Evolutionary conservation across 2,888 invertebrate species (phyloP).

Genomic region (Idaea straminata): DNA sequence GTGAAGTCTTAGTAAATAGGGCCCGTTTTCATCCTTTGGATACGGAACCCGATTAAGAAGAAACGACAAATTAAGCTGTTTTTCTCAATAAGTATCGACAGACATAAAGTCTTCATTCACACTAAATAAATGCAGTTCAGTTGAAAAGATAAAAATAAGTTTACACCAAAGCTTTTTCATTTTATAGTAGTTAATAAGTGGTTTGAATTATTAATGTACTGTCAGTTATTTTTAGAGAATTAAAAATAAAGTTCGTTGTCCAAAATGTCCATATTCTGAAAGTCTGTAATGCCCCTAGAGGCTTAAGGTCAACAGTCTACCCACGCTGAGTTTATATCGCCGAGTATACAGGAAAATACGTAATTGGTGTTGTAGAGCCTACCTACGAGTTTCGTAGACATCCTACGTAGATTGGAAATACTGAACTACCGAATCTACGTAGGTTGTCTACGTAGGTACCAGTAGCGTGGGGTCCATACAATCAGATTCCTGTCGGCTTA

Average conservation of each 20-base stretch:
- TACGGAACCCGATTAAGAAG: too few species aligned
- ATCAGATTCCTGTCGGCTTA: too few species aligned
- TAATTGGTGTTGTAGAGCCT: neutral
- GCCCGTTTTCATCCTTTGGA: too few species aligned
- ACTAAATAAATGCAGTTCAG: neutral
- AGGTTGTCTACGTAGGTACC: too few species aligned
- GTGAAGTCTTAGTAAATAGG: too few species aligned
- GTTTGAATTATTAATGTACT: neutral
- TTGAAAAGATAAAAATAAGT: neutral
- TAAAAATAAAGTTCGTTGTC: neutral
- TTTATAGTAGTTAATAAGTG: neutral
- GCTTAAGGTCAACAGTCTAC: conserved; percentile 18
- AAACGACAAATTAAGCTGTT: neutral
- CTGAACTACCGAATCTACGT: too few species aligned
- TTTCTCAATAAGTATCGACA: neutral
- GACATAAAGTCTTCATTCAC: neutral
- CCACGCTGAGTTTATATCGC: neutral
- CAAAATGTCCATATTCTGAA: neutral
- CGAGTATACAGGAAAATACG: neutral
- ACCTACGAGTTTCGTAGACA: too few species aligned
- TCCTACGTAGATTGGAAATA: too few species aligned
- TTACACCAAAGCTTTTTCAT: neutral
- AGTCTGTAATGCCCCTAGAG: neutral
- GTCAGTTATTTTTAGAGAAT: neutral
- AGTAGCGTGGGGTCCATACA: too few species aligned